Base-by-base conservation (phyloP, 2,888 invertebrate genomes). In the Nemurella pictetii region DNA sequence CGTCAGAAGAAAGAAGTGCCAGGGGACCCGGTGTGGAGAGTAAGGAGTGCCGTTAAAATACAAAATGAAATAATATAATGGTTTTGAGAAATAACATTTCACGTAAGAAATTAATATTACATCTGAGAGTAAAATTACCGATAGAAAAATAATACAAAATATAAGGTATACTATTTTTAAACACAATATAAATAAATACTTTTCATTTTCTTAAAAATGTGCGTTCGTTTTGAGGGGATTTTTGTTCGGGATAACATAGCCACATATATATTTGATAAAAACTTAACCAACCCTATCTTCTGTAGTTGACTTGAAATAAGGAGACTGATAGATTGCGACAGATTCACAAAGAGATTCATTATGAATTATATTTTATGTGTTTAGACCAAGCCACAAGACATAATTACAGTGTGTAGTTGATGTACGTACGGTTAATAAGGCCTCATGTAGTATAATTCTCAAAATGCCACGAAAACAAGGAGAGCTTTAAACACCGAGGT, bases 1-100 rank as follows among this genome's bases (percentile, higher is more conserved):
- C 85, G 88, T 90, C n/a, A 92, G 93, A 86, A 92, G 93, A 85
- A 91, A 84, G 85, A 86, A 86, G 77, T 86, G 86, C 35, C 83
- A 84, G 27, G 83, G 84, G 25, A 7, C 20, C 5, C 74, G 78
- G 27, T 86, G 85, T 74, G 83, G 73, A 80, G 55, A 82, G n/a
- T 82, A 29, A 82, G 15, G 72, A 55, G 28, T n/a, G 74, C 74
- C 4, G 20, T 26, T 74, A 5, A 4, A 74, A 74, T 74, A 74
- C 3, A 74, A 74, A n/a, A 32, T 3, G 32, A 32, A 32, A 32
- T 9, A n/a, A n/a, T n/a, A n/a, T n/a, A n/a, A n/a, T n/a, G n/a
- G n/a, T n/a, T n/a, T n/a, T n/a, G n/a, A n/a, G n/a, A n/a, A n/a
- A n/a, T n/a, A n/a, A n/a, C n/a, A n/a, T n/a, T n/a, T n/a, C n/a